A percentile compares a stretch with the other conserved stretches of the same genome.
These are phyloP conservation scores for Falco rusticolus DNA, from an alignment of 2,797 vertebrate genomes.

Conservation along the genomic window DNA sequence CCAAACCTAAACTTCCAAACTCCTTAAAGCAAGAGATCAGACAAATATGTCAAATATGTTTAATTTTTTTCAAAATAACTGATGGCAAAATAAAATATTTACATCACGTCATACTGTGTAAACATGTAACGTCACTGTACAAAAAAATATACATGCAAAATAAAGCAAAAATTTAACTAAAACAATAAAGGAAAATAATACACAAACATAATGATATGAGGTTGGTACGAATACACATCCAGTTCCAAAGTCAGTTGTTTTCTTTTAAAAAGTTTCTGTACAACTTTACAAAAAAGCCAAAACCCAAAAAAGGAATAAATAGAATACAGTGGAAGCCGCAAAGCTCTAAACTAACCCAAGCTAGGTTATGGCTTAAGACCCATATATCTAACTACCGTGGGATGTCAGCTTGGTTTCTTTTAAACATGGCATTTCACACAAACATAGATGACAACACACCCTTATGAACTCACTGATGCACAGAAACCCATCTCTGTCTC, in stretches of 20 bases:
- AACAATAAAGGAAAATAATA: conserved; percentile 78
- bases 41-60: conserved; percentile 87
- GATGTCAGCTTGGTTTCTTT: conserved; percentile 57
- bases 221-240: conserved; percentile 87
- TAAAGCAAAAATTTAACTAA: conserved; percentile 82
- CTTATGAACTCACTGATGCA: conserved; percentile 49
- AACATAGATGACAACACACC: conserved; percentile 72
- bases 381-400: conserved; percentile 53
- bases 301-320: conserved; percentile 77
- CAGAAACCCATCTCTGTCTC: conserved; percentile 53
- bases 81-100: conserved; percentile 98
- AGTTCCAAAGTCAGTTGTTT: conserved; percentile 79
- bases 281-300: conserved; percentile 79
- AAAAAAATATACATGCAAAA: conserved; percentile 99
- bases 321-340: conserved; percentile 72
- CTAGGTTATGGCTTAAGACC: conserved; percentile 74
- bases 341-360: conserved; percentile 64
- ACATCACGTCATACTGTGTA: conserved; percentile 93
- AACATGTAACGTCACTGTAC: conserved; percentile 93
- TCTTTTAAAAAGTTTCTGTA: conserved; percentile 84
- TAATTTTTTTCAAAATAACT: conserved; percentile 94
- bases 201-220: conserved; percentile 83
- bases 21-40: conserved; percentile 75
- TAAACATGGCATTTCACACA: conserved; percentile 59
- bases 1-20: conserved; percentile 50